phyloP scores from a whole-genome alignment of 2,113 vertebrate species.

The Lepisosteus osseus region DNA sequence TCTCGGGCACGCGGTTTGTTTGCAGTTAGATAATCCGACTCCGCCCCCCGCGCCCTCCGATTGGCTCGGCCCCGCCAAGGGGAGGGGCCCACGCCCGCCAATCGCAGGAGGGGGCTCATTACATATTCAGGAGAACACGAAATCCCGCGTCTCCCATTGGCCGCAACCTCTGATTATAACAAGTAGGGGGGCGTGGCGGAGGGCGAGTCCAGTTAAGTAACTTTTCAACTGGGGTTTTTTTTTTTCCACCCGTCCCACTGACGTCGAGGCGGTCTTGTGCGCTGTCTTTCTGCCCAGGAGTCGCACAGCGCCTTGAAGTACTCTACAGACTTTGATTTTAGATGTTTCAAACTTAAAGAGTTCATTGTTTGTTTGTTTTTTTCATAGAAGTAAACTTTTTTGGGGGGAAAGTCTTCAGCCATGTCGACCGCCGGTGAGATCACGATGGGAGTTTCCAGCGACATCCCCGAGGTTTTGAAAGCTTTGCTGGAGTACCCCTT shows the following conservation, averaged over 20 bases:
- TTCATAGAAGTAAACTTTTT: background rate
- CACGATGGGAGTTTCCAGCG: slow-evolving; percentile 52
- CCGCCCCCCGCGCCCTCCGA: background rate
- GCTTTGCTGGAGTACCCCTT: slow-evolving; percentile 78
- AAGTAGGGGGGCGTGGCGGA: background rate
- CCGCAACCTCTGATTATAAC: background rate
- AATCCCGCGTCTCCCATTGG: slow-evolving; percentile 35
- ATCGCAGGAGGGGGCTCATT: slow-evolving; percentile 1
- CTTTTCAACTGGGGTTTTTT: background rate
- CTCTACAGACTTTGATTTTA: too few relatives aligned
- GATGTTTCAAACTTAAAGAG: too few relatives aligned
- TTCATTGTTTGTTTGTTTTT: background rate
- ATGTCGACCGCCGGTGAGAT: slow-evolving; percentile 21
- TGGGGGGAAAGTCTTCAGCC: slow-evolving; percentile 40
- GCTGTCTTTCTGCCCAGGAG: too few relatives aligned
- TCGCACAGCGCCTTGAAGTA: too few relatives aligned
- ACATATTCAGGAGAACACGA: background rate
- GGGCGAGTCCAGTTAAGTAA: slow-evolving; percentile 37
- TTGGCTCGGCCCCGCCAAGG: slow-evolving; percentile 1
- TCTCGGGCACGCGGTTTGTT: background rate
- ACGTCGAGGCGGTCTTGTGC: too few relatives aligned
- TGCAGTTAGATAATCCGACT: slow-evolving; percentile 24
- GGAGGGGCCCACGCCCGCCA: slow-evolving; percentile 1
- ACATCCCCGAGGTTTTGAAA: slow-evolving; percentile 82
- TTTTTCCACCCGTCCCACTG: too few relatives aligned